Conservation (phyloP, 2,888 invertebrate species). For the Apodemia hepburni region DNA sequence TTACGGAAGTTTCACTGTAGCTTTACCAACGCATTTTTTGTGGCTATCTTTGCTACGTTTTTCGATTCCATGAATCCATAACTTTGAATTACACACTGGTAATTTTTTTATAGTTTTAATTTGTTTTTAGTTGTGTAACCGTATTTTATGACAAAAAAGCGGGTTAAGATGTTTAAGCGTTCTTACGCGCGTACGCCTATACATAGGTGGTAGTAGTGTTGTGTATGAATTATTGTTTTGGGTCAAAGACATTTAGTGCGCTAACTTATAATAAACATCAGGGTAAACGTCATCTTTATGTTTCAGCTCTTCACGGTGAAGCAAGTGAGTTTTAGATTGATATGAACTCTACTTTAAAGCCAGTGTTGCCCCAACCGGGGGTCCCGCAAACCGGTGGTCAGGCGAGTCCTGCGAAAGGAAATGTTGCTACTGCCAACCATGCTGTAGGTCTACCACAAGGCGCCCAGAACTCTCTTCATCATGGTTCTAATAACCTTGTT, state of each 20-base stretch:
- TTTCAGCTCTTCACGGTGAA: slow-evolving; percentile 55
- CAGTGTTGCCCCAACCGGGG: slow-evolving; percentile 76
- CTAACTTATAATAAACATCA: slow-evolving; percentile 54
- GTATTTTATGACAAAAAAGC: slow-evolving; percentile 37
- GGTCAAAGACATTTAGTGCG: slow-evolving; percentile 69
- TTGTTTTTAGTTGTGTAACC: slow-evolving; percentile 41
- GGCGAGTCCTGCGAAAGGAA: slow-evolving; percentile 67
- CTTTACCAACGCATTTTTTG: slow-evolving; percentile 76
- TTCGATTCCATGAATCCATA: slow-evolving; percentile 52
- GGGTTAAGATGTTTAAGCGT: slow-evolving; percentile 52
- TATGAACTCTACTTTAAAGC: slow-evolving; percentile 83
- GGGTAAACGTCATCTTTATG: slow-evolving; percentile 54
- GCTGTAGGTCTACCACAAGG: slow-evolving; percentile 63
- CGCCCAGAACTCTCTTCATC: slow-evolving; percentile 60
- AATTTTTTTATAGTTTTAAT: slow-evolving; percentile 58
- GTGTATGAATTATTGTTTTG: slow-evolving; percentile 73
- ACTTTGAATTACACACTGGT: slow-evolving; percentile 52
- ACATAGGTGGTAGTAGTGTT: slow-evolving; percentile 47
- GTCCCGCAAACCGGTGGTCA: slow-evolving; percentile 67
- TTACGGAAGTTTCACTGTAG: slow-evolving; percentile 70
- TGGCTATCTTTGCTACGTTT: slow-evolving; percentile 58
- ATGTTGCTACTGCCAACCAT: slow-evolving; percentile 66
- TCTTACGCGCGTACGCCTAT: slow-evolving; percentile 63
- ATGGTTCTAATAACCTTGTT: slow-evolving; percentile 53
- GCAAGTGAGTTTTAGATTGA: slow-evolving; percentile 48